These are phyloP conservation scores for Kuschelorhynchus macadamiae DNA, from an alignment of 2,888 invertebrate genomes.

Conservation along the genomic window DNA sequence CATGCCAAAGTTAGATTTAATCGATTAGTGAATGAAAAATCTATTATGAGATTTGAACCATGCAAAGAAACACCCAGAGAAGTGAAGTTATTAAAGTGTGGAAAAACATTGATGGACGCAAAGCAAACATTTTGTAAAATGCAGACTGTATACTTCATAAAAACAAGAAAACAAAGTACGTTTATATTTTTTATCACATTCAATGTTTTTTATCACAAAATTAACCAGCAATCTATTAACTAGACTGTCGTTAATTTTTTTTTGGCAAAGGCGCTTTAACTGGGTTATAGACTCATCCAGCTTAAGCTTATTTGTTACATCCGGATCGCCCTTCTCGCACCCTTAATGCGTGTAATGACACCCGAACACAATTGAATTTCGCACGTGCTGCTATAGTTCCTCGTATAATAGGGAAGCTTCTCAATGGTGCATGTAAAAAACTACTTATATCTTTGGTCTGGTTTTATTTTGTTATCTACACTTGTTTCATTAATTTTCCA, in stretches of 20 bases:
- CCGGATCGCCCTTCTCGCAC: slow-evolving; percentile 42
- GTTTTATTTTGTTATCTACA: slow-evolving; percentile 27
- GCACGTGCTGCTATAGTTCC: slow-evolving; percentile 60
- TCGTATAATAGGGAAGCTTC: slow-evolving; percentile 35
- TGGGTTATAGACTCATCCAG: slow-evolving; percentile 40
- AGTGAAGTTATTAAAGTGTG: too few species aligned
- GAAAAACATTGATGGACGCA: too few species aligned
- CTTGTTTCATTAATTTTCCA: slow-evolving; percentile 15
- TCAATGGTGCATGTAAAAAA: slow-evolving; percentile 47
- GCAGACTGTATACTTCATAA: too few species aligned
- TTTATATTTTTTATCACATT: too few species aligned
- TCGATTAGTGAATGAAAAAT: too few species aligned
- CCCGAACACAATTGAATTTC: slow-evolving; percentile 65
- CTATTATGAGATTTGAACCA: too few species aligned
- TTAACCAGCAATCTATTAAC: too few species aligned
- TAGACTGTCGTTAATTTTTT: slow-evolving; percentile 22
- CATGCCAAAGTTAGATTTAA: too few species aligned
- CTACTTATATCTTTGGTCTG: slow-evolving; percentile 33
- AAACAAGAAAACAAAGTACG: too few species aligned
- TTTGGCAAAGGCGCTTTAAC: slow-evolving; percentile 24
- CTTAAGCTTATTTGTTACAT: slow-evolving; percentile 40
- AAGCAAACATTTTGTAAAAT: too few species aligned
- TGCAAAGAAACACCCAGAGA: too few species aligned
- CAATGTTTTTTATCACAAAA: too few species aligned
- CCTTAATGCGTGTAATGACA: slow-evolving; percentile 63